A percentile compares a stretch with the other conserved stretches of the same genome.
These are phyloP conservation scores for Nasonovia ribisnigri DNA, from an alignment of 2,888 invertebrate species.

Conservation along the genomic window DNA sequence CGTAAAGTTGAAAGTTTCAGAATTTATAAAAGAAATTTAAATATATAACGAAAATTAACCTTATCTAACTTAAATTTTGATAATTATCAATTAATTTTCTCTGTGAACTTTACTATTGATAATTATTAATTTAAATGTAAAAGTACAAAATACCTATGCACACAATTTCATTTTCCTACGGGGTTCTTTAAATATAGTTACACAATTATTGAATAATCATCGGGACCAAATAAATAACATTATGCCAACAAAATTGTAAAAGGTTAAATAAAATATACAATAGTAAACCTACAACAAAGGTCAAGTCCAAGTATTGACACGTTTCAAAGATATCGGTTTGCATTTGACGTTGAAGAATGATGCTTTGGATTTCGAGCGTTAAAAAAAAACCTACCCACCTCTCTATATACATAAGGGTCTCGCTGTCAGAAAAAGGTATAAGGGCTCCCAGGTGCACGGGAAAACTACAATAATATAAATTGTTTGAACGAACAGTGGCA, in stretches of 20 bases:
- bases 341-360: conserved; percentile 64
- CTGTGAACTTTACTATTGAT: background rate
- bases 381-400: conserved; percentile 46
- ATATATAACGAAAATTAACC: background rate
- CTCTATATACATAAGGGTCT: conserved; percentile 34
- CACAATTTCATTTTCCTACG: background rate
- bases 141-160: background rate
- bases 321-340: conserved; percentile 55
- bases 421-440: conserved; percentile 62
- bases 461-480: conserved; percentile 62
- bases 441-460: conserved; percentile 55
- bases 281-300: conserved; percentile 20
- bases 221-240: background rate
- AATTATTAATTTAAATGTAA: background rate
- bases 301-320: conserved; percentile 57
- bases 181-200: background rate
- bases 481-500: conserved; percentile 30
- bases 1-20: background rate
- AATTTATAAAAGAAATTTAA: background rate
- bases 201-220: background rate
- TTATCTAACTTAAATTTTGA: background rate
- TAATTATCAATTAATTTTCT: background rate
- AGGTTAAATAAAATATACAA: conserved; percentile 28
- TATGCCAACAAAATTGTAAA: background rate
- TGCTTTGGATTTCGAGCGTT: conserved; percentile 54